A percentile compares a stretch with the other conserved stretches of the same genome.
These are phyloP conservation scores for Parotia lawesii DNA, from an alignment of 2,113 vertebrate genomes.

Conservation along the genomic window DNA sequence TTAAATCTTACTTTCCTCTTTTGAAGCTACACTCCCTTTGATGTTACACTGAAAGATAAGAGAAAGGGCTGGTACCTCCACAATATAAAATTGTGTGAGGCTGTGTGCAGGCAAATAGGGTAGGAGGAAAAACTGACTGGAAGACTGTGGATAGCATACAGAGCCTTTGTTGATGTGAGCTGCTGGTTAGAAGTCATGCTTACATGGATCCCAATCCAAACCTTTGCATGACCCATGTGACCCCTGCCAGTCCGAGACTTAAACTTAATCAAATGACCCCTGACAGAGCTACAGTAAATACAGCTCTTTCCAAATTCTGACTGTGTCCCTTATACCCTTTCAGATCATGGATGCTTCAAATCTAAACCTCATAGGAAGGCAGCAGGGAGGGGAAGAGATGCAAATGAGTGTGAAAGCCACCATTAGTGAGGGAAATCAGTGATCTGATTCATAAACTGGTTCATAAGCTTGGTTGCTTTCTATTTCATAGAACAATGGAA, in stretches of 20 bases:
- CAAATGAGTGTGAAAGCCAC: background rate
- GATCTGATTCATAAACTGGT: background rate
- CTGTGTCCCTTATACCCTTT: background rate
- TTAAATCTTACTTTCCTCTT: background rate
- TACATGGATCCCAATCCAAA: background rate
- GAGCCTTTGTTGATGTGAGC: background rate
- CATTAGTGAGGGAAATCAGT: background rate
- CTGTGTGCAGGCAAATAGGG: background rate
- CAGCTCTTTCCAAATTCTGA: background rate
- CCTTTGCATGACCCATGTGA: fast-evolving
- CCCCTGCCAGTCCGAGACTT: background rate
- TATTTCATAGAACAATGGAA: background rate
- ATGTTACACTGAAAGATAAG: background rate
- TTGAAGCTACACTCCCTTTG: background rate
- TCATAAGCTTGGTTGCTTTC: background rate
- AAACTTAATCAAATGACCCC: background rate
- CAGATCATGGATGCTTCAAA: background rate
- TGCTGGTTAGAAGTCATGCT: background rate
- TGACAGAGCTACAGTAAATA: background rate
- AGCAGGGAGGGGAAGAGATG: background rate
- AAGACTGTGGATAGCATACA: background rate
- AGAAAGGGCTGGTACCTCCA: background rate
- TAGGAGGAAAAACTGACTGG: background rate
- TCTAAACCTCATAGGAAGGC: background rate
- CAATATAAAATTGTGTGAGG: background rate